A percentile compares a stretch with the other conserved stretches of the same genome.
Evolutionary conservation across 2,113 vertebrate species (phyloP).

Genomic region (Balaenoptera acutorostrata): DNA sequence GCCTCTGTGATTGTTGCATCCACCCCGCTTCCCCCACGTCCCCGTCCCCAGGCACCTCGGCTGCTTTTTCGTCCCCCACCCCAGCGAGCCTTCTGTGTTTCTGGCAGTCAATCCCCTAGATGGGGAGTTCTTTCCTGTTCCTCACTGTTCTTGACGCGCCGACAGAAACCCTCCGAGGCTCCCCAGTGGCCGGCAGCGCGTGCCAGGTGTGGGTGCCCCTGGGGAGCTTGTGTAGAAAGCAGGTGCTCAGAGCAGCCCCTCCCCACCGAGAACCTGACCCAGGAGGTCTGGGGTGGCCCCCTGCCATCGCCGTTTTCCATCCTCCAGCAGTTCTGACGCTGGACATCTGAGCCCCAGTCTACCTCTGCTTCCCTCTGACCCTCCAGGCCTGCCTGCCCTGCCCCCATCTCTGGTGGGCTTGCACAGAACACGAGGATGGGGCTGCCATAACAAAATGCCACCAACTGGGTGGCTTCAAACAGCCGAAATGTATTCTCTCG

Average conservation of each 20-base stretch:
- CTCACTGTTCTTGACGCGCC: background rate
- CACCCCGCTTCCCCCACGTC: accelerated
- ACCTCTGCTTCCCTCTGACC: background rate
- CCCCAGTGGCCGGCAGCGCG: accelerated
- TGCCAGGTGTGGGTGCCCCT: background rate
- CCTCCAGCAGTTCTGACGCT: background rate
- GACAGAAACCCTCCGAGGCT: accelerated
- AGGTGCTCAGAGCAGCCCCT: background rate
- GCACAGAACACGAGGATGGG: accelerated
- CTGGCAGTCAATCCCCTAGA: background rate
- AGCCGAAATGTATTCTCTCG: accelerated
- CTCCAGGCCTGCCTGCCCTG: too few species aligned
- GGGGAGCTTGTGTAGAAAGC: background rate
- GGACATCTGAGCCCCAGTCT: too few species aligned
- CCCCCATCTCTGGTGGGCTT: accelerated
- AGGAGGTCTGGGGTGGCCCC: accelerated
- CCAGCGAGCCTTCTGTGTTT: too few species aligned
- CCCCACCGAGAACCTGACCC: too few species aligned
- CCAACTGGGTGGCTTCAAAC: background rate
- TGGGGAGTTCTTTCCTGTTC: too few species aligned
- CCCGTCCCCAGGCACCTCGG: background rate
- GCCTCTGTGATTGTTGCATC: background rate
- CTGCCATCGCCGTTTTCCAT: accelerated
- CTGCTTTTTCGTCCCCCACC: accelerated
- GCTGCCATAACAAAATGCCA: accelerated